phyloP scores from a whole-genome alignment of 2,888 invertebrate species.

The Neoascia interrupta region DNA sequence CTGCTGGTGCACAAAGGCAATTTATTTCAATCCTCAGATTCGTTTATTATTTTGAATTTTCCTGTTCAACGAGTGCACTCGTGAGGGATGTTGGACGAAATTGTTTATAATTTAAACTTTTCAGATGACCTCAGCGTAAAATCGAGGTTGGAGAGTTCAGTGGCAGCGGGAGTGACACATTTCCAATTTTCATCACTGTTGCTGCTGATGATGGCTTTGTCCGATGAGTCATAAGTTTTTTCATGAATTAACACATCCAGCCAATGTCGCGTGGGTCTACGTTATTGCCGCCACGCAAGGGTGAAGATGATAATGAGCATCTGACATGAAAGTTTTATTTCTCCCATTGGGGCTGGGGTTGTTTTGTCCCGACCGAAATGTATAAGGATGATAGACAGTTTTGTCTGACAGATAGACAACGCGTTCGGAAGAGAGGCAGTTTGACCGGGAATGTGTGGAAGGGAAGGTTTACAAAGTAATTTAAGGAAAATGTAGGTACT shows the following conservation, averaged over 20 bases:
- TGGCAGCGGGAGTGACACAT: background rate
- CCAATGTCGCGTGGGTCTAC: slow-evolving; percentile 2
- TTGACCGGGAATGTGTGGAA: background rate
- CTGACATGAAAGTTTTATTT: slow-evolving; percentile 61
- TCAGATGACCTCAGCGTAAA: slow-evolving; percentile 26
- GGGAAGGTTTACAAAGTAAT: too few relatives aligned
- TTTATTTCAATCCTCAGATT: slow-evolving; percentile 58
- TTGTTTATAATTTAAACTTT: slow-evolving; percentile 19
- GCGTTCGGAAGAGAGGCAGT: slow-evolving; percentile 4
- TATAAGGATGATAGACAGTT: slow-evolving; percentile 18
- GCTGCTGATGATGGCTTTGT: background rate
- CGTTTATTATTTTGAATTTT: slow-evolving; percentile 39
- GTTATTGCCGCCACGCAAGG: slow-evolving; percentile 48
- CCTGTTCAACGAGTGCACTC: background rate
- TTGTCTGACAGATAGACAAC: slow-evolving; percentile 18
- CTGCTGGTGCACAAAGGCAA: slow-evolving; percentile 28
- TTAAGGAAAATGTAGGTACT: slow-evolving; percentile 1
- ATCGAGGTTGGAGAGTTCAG: slow-evolving; percentile 41
- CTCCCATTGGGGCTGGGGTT: slow-evolving; percentile 24
- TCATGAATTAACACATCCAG: slow-evolving; percentile 33
- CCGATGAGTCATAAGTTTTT: slow-evolving; percentile 23
- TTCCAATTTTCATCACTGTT: slow-evolving; percentile 1
- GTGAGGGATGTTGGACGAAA: background rate
- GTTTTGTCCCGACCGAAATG: slow-evolving; percentile 1
- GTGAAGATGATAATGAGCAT: slow-evolving; percentile 58